phyloP scores from a whole-genome alignment of 2,888 invertebrate genomes.

The Aspidapion aeneum region DNA sequence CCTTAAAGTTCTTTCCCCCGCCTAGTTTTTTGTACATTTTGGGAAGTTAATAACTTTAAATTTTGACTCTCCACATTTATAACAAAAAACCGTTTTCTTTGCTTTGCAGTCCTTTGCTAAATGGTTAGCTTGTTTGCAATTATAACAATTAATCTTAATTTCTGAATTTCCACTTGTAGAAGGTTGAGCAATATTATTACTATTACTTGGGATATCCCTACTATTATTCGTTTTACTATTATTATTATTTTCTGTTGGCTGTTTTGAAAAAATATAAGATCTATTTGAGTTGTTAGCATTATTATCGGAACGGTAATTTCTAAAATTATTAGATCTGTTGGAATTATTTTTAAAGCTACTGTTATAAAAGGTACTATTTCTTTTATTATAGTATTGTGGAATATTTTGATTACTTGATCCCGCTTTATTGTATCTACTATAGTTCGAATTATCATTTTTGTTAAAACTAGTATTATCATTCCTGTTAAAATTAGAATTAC shows the following conservation, averaged over 20 bases:
- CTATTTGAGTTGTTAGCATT: too few species aligned
- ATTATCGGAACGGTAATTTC: too few species aligned
- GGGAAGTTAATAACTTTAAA: slow-evolving; percentile 15
- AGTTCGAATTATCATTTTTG: too few species aligned
- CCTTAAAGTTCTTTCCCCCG: background rate
- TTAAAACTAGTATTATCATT: too few species aligned
- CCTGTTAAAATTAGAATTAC: background rate
- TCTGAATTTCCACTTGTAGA: background rate
- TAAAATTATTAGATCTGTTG: too few species aligned
- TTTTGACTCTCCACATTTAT: slow-evolving; percentile 16
- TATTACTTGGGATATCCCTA: too few species aligned
- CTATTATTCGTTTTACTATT: too few species aligned
- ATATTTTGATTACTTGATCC: too few species aligned
- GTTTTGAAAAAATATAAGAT: too few species aligned
- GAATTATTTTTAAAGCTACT: background rate
- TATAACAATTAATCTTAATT: background rate
- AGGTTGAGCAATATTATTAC: too few species aligned
- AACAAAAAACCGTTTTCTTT: slow-evolving; percentile 17
- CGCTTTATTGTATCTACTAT: too few species aligned
- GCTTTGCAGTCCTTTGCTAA: background rate
- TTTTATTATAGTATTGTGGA: background rate
- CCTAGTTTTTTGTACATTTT: slow-evolving; percentile 19
- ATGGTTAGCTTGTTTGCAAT: slow-evolving; percentile 5
- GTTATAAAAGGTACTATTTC: background rate
- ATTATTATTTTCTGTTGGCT: too few species aligned